Conservation (phyloP, 1,140 invertebrate species). For the Apocrypta bakeri region DNA sequence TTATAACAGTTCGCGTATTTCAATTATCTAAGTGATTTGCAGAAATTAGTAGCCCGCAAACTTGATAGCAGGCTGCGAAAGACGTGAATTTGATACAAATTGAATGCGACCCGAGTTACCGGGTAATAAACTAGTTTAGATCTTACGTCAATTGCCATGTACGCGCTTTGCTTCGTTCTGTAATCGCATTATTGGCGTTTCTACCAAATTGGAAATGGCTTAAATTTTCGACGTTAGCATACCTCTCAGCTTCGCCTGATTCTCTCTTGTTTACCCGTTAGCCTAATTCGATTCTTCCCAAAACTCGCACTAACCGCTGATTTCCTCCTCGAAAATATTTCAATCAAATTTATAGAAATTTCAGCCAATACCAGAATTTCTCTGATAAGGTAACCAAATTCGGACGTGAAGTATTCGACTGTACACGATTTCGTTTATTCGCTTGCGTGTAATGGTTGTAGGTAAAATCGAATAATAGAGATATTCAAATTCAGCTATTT, state of each 20-base stretch:
- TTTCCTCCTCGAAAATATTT: no score
- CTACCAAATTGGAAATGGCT: slow-evolving; percentile 22
- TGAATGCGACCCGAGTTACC: background rate
- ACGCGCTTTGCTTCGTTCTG: background rate
- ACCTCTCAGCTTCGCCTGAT: slow-evolving; percentile 12
- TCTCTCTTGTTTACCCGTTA: background rate
- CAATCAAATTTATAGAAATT: no score
- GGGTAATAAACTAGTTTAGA: slow-evolving; percentile 44
- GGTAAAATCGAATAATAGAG: no score
- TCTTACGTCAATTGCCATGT: slow-evolving; percentile 43
- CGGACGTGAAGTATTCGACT: no score
- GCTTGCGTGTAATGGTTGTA: no score
- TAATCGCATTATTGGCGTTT: slow-evolving; percentile 39
- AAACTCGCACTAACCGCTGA: no score
- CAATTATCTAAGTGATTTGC: background rate
- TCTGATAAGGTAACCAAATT: no score
- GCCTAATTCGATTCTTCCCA: background rate
- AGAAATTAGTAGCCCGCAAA: background rate
- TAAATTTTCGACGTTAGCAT: slow-evolving; percentile 12
- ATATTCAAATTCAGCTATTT: no score
- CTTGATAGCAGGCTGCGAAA: background rate
- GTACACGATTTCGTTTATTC: no score
- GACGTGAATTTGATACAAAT: slow-evolving; percentile 14
- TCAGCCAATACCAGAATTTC: no score
- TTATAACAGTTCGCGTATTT: background rate